Conservation (phyloP, 2,888 invertebrate genomes). For the Catocala nupta region DNA sequence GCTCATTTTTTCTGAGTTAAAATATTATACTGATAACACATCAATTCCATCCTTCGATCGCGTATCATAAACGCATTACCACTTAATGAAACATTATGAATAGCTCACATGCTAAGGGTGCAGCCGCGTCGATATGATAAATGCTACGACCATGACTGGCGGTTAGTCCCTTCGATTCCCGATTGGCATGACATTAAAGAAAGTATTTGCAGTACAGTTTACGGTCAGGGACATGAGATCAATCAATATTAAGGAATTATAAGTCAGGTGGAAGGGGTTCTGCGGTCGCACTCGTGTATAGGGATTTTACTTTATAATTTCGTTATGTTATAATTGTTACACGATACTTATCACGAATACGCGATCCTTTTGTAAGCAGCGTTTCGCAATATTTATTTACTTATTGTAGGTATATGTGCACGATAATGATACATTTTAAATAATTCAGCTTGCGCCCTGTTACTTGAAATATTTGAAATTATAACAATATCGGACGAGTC, state of each 20-base stretch:
- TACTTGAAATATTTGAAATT: too few relatives aligned
- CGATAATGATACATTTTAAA: too few relatives aligned
- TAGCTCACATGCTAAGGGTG: conserved; percentile 79
- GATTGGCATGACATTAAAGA: conserved; percentile 70
- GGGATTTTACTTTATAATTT: conserved; percentile 3
- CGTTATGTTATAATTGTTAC: too few relatives aligned
- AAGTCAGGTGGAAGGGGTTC: conserved; percentile 35
- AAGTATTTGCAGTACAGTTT: conserved; percentile 51
- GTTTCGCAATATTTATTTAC: too few relatives aligned
- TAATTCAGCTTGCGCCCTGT: too few relatives aligned
- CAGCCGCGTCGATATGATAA: conserved; percentile 81
- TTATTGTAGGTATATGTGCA: too few relatives aligned
- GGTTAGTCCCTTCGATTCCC: conserved; percentile 73
- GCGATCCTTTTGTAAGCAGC: too few relatives aligned
- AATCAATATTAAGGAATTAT: conserved; percentile 57
- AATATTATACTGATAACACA: conserved; percentile 29
- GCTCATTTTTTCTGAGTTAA: conserved; percentile 7
- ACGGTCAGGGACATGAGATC: conserved; percentile 56
- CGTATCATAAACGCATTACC: conserved; percentile 77
- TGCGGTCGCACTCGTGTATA: conserved; percentile 6
- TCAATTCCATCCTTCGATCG: conserved; percentile 47
- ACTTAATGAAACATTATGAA: conserved; percentile 86
- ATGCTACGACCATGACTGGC: conserved; percentile 80
- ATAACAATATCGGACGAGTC: too few relatives aligned
- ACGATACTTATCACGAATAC: too few relatives aligned